Evolutionary conservation across 1,140 invertebrate species (phyloP), one percentile per base, ranked within the genome.

Genomic region (Cydia strobilella): DNA sequence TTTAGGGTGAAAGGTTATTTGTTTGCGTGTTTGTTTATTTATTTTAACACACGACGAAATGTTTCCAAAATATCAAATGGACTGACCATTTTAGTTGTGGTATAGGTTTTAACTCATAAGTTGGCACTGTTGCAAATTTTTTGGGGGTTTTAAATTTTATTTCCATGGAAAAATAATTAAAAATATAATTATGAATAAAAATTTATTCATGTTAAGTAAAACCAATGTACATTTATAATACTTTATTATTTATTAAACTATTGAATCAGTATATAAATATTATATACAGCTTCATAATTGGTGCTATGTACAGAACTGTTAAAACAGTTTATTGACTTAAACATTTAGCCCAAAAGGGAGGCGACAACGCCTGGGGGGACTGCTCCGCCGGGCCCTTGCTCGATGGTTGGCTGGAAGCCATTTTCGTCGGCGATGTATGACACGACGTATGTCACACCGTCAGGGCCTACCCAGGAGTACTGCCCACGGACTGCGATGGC

Each of bases 361-460:
- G 76, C 78, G 20, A 79, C 72, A 4, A 77, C 87, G 3, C 79
- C 90, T 10, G 86, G 75, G 5, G 90, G 89, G 12, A 93, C 77
- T 3, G 94, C 91, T 23, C 96, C 96, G 69, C 96, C 95, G 2
- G 95, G 94, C 42, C 95, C 95, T 51, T 94, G 93, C 74, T 90
- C 82, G 39, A 94, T 94, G 65, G 85, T 81, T 2, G 95, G 94
- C 73, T 94, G 94, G 92, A 95, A 96, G 31, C 96, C 96, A 77
- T 96, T 96, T 78, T 97, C 96, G 82, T 97, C 96, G 66, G 97
- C 96, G 25, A 95, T 94, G 86, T 97, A 97, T 3, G 94, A 94
- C 10, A 97, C 90, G 1, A 88, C 92, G 79, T 95, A 94, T 0
- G 84, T 87, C 5, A 94, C 89, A 5, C 94, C 95, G 78, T 95